phyloP scores from a whole-genome alignment of 2,888 invertebrate species.

The Carcina quercana region DNA sequence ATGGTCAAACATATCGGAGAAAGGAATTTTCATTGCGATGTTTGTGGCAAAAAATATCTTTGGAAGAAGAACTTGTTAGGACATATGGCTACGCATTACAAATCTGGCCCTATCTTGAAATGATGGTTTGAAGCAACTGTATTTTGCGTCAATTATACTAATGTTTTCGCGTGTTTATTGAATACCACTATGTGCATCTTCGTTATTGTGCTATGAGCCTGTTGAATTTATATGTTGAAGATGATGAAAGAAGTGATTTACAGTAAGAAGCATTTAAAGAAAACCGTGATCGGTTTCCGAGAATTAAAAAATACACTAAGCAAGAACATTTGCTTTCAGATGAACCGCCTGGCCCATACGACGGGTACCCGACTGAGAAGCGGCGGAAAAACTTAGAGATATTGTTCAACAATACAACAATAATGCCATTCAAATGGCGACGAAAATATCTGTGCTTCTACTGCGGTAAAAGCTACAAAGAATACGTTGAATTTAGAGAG shows the following conservation, averaged over 20 bases:
- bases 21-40: slow-evolving; percentile 69
- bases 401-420: slow-evolving; percentile 55
- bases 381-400: slow-evolving; percentile 55
- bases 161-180: no score
- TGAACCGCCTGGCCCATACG: slow-evolving; percentile 41
- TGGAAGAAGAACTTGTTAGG: slow-evolving; percentile 74
- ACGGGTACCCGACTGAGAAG: slow-evolving; percentile 40
- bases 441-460: slow-evolving; percentile 53
- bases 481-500: slow-evolving; percentile 45
- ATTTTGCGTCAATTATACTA: no score
- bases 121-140: no score
- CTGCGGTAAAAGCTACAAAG: slow-evolving; percentile 41
- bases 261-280: no score
- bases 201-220: no score
- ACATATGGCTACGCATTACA: slow-evolving; percentile 56
- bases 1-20: slow-evolving; percentile 66
- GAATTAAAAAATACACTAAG: slow-evolving; percentile 29
- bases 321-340: slow-evolving; percentile 59
- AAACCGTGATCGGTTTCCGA: no score
- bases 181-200: no score
- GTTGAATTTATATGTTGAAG: no score
- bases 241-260: no score
- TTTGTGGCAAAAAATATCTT: slow-evolving; percentile 71
- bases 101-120: no score
- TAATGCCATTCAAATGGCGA: slow-evolving; percentile 63